A percentile compares a stretch with the other conserved stretches of the same genome.
Evolutionary conservation across 1,140 invertebrate species (phyloP).

Genomic region (Stegodyphus mimosarum): DNA sequence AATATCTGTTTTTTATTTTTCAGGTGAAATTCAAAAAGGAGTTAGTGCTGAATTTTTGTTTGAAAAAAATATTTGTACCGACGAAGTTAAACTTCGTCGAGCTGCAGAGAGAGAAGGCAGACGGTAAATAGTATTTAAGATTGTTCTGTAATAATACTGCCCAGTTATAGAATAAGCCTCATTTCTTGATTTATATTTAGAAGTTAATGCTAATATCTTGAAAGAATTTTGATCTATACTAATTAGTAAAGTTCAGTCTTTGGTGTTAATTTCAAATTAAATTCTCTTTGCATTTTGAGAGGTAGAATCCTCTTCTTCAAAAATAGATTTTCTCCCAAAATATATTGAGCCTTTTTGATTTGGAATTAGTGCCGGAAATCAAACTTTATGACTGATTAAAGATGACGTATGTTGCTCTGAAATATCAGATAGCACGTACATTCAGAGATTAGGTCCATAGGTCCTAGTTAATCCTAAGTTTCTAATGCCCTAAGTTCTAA

Average conservation of each 20-base stretch:
- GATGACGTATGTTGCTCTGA: too few relatives aligned
- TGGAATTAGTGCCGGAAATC: too few relatives aligned
- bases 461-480: too few relatives aligned
- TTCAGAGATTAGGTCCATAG: too few relatives aligned
- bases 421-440: too few relatives aligned
- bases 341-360: too few relatives aligned
- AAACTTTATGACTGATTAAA: too few relatives aligned
- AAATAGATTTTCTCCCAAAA: too few relatives aligned
- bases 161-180: background rate
- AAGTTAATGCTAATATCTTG: background rate
- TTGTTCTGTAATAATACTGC: constrained; percentile 4
- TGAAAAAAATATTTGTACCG: constrained; percentile 72
- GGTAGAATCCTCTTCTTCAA: background rate
- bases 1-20: background rate
- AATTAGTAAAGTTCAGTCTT: background rate
- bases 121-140: constrained; percentile 65
- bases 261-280: background rate
- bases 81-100: constrained; percentile 80
- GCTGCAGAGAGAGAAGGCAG: constrained; percentile 91
- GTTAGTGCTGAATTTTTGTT: constrained; percentile 59
- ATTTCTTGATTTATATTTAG: background rate
- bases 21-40: constrained; percentile 48
- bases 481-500: too few relatives aligned
- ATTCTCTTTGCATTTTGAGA: background rate
- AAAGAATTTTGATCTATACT: background rate